These are phyloP conservation scores for Zaprionus camerounensis DNA, from an alignment of 1,140 invertebrate genomes.

Conservation along the genomic window DNA sequence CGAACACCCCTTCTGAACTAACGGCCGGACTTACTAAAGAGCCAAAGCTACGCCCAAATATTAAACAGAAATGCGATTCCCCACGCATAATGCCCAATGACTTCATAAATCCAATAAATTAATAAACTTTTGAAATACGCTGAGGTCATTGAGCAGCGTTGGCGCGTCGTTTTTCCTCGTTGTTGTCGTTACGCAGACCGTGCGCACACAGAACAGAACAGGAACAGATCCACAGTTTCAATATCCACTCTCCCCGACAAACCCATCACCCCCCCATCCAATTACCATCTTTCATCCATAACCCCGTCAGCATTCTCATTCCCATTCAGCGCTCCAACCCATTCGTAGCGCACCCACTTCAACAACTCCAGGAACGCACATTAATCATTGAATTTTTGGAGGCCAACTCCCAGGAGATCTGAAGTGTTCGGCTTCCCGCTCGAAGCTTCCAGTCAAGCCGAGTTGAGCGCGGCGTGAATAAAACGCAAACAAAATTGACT, in stretches of 20 bases:
- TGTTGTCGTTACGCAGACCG: constrained; percentile 33
- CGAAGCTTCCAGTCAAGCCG: constrained; percentile 22
- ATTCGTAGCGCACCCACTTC: constrained; percentile 47
- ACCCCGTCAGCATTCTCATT: background rate
- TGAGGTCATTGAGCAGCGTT: constrained; percentile 71
- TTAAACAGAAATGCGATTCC: constrained; percentile 60
- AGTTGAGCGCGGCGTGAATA: constrained; percentile 56
- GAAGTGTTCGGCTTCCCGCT: constrained; percentile 12
- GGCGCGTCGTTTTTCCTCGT: constrained; percentile 23
- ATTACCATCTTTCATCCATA: background rate
- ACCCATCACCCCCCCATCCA: constrained; percentile 8
- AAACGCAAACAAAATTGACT: constrained; percentile 82
- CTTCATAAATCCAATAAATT: constrained; percentile 82
- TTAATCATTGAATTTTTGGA: constrained; percentile 83
- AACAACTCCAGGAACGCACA: constrained; percentile 70
- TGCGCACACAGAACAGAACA: constrained; percentile 10
- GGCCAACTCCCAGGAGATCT: constrained; percentile 71
- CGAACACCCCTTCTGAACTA: background rate
- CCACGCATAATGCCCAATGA: constrained; percentile 76
- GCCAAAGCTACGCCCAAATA: constrained; percentile 1
- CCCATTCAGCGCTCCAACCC: constrained; percentile 50
- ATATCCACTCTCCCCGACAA: background rate
- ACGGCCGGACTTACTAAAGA: background rate
- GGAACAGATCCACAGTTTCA: constrained; percentile 30
- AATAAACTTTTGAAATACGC: constrained; percentile 82